Evolutionary conservation across 2,797 vertebrate species (phyloP).

Genomic region (Dryobates pubescens): DNA sequence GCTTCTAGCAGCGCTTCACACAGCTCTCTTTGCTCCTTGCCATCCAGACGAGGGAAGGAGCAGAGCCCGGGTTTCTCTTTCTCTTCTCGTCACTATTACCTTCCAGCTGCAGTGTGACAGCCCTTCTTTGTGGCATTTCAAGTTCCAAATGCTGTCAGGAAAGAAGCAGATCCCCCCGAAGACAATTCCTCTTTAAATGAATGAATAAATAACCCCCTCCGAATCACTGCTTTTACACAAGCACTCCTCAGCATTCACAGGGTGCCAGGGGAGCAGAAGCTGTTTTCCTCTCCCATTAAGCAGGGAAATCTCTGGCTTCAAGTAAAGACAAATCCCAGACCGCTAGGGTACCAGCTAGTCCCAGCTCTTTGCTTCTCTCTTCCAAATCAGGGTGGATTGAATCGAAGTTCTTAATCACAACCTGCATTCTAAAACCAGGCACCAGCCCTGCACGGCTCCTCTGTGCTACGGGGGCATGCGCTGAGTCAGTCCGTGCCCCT

Average conservation of each 20-base stretch:
- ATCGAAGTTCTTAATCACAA: conserved; percentile 44
- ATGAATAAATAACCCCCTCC: not conserved
- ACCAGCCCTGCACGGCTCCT: conserved; percentile 3
- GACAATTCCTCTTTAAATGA: conserved; percentile 33
- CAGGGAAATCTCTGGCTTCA: not conserved
- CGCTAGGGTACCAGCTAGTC: not conserved
- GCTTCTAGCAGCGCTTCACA: not conserved
- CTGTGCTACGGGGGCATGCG: not conserved
- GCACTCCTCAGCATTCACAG: conserved; percentile 12
- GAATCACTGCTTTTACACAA: conserved; percentile 39
- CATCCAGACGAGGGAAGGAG: not conserved
- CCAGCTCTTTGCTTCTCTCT: conserved; percentile 1
- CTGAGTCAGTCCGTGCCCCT: conserved; percentile 32
- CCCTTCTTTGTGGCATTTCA: conserved; percentile 27
- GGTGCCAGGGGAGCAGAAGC: not conserved
- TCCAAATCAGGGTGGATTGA: conserved; percentile 4
- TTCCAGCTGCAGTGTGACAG: conserved; percentile 13
- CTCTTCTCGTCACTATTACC: not conserved
- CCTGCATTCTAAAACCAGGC: conserved; percentile 23
- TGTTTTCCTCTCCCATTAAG: conserved; percentile 26
- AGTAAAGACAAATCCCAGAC: not conserved
- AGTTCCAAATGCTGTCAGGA: conserved; percentile 28
- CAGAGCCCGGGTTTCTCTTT: conserved; percentile 17
- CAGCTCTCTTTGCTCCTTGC: conserved; percentile 27
- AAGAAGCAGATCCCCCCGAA: conserved; percentile 17